phyloP scores from a whole-genome alignment of 2,797 vertebrate genomes.

The Myotis myotis region DNA sequence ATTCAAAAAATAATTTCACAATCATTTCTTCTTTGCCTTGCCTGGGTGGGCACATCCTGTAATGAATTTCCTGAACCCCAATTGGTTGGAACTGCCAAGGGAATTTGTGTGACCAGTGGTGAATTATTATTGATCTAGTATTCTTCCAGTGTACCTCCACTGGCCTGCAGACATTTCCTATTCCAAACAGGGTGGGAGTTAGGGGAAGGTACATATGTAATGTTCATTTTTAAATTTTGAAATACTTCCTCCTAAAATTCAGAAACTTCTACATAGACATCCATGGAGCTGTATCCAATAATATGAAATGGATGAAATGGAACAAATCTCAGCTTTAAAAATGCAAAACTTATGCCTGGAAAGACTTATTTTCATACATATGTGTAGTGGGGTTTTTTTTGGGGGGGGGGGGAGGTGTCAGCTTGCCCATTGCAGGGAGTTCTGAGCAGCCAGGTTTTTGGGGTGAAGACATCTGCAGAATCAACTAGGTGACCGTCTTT shows the following conservation, averaged over 20 bases:
- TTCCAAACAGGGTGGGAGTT: not conserved
- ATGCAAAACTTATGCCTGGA: not conserved
- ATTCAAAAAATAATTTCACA: conserved; percentile 58
- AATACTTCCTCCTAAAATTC: conserved; percentile 36
- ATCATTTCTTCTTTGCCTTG: conserved; percentile 52
- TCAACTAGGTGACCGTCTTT: not conserved
- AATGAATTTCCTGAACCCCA: conserved; percentile 62
- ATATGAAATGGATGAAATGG: not conserved
- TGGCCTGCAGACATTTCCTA: conserved; percentile 48
- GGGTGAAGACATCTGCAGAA: not conserved
- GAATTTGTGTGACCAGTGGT: conserved; percentile 32
- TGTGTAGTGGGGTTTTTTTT: not conserved
- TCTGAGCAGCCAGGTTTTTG: not conserved
- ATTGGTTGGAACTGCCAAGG: conserved; percentile 33
- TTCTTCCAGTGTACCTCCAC: conserved; percentile 41
- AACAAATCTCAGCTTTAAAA: not conserved
- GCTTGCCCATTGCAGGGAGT: not conserved
- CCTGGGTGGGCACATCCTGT: conserved; percentile 54
- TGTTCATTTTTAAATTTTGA: conserved; percentile 3
- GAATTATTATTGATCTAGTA: conserved; percentile 66
- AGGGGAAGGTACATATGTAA: not conserved
- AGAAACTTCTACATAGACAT: not conserved
- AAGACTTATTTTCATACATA: not conserved
- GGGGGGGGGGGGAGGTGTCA: not conserved
- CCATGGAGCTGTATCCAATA: not conserved